These are phyloP conservation scores for Tortricodes alternella DNA, from an alignment of 2,888 invertebrate species.

Conservation along the genomic window DNA sequence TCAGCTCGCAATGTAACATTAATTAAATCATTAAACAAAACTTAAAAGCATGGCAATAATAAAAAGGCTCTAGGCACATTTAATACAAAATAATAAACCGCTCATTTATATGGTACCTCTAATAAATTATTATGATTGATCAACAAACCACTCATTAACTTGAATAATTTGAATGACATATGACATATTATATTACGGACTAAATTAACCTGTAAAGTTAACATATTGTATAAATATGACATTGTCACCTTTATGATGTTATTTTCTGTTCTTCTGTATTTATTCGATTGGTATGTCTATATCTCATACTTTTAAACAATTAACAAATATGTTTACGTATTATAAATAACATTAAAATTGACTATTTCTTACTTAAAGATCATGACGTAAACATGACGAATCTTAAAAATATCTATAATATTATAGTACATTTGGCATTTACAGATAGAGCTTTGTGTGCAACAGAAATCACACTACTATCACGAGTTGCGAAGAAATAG, in stretches of 20 bases:
- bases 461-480: neutral
- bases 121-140: constrained; percentile 8
- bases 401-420: too few species aligned
- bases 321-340: neutral
- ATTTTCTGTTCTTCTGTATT: neutral
- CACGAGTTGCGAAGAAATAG: constrained; percentile 2
- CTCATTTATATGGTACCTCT: neutral
- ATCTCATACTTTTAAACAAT: too few species aligned
- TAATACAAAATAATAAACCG: neutral
- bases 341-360: neutral
- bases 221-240: constrained; percentile 1
- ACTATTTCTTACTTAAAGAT: too few species aligned
- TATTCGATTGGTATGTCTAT: too few species aligned
- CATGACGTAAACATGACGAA: too few species aligned
- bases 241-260: too few species aligned
- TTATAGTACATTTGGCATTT: neutral
- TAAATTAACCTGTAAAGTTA: neutral
- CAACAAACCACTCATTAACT: neutral
- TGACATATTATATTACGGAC: constrained; percentile 1
- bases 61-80: neutral
- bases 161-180: neutral
- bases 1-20: neutral
- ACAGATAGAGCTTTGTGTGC: neutral
- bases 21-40: neutral
- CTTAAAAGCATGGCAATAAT: neutral